Evolutionary conservation across 2,113 vertebrate genomes (phyloP), one percentile per base, ranked within the genome.

Genomic region (Terrapene triunguis): DNA sequence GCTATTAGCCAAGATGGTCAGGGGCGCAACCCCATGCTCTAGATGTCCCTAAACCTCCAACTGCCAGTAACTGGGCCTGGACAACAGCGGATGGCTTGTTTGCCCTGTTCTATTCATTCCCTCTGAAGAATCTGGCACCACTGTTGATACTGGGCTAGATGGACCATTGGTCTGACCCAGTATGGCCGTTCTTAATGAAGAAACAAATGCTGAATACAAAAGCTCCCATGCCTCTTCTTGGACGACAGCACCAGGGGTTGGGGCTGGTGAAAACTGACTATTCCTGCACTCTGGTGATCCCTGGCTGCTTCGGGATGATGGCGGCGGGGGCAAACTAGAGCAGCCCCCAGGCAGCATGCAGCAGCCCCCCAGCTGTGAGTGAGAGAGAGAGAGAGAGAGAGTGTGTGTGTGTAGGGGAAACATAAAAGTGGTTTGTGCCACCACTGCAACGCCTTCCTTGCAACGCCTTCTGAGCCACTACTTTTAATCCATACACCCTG

Each of bases 311-410:
- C 3, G 48, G 35, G 38, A 32, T 6, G 44, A n/a, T 25, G 42
- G 21, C 2, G 25, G 13, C 0, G 8, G 42, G 55, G 38, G 27
- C 16, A 27, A 53, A 62, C 1, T 10, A 42, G 42, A 80, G 47
- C 17, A 5, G 10, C 11, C 35, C 4, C 10, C 48, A 76, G n/a
- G 6, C 1, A 10, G 0, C 1, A 10, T 9, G 69, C 59, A 50
- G 24, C 35, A 42, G 32, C 17, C n/a, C 8, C 17, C 38, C 2
- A 1, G 80, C 11, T 2, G 4, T 4, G 44, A 44, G 21, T 11
- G 54, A 32, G 48, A 32, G 50, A 59, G 12, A n/a, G 47, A 11
- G 38, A 22, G 16, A 44, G 25, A 14, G 48, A n/a, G 24, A 0
- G 0, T 21, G 53, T 8, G 19, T 54, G 53, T 8, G 19, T 54